Base-by-base conservation (phyloP, 2,888 invertebrate genomes). In the Gymnoscelis rufifasciata region DNA sequence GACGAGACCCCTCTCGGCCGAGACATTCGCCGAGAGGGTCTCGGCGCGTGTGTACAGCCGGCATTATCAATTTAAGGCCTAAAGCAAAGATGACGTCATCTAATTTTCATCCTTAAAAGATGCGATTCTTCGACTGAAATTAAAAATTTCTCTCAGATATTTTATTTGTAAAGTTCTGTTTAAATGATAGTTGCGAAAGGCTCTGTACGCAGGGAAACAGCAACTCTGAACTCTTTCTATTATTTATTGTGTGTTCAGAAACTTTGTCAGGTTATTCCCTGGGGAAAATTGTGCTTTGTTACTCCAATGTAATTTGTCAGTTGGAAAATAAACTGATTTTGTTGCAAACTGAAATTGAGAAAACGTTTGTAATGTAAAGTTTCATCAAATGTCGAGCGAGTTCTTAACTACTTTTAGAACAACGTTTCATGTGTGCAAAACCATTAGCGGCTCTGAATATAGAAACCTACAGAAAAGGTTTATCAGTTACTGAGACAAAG, bases 291-390 rank as follows among this genome's bases (percentile, higher is more conserved):
- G 71, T 74, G 72, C 73, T 77, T 78, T 77, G 77, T 82, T 79
- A 72, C 71, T 77, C 70, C 71, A 75, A 74, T 77, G 72, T 78
- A 82, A 84, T 84, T 83, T 82, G 74, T 82, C 78, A 80, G 75
- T 74, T 67, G 68, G 74, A 74, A 77, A 79, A 82, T 83, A 83
- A 83, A 83, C 79, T 76, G 78, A 83, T 82, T 81, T 83, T 82
- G 80, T 83, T 84, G 78, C 74, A 74, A 83, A 83, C 81, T 82
- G 77, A 81, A 82, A 82, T 81, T 79, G 83, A 79, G 83, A 78
- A 79, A 82, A 80, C 74, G 67, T 68, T 73, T 61, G 64, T 63
- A 57, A 71, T 62, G 70, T 68, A 52, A 78, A 82, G 72, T 79
- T 81, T 64, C 57, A 55, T 57, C 62, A 59, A 67, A 64, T 60